Conservation (phyloP, 2,113 vertebrate genomes). For the Mirounga angustirostris region DNA sequence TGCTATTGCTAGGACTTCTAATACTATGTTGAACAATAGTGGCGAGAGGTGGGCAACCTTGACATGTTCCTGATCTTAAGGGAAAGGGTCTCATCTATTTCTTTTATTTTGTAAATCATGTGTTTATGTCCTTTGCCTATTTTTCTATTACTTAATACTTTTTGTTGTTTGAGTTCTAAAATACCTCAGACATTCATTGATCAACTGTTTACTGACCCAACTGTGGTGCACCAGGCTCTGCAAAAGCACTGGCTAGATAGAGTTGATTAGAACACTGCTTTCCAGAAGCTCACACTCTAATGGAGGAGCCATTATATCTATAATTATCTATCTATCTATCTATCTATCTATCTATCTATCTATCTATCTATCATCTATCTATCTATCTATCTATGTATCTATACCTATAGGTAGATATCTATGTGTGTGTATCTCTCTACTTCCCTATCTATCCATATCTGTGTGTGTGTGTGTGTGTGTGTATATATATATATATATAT, state of each 20-base stretch:
- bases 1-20: too few relatives aligned
- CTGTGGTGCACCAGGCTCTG: neutral
- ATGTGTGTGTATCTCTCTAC: neutral
- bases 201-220: neutral
- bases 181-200: neutral
- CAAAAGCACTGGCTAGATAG: neutral
- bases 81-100: neutral
- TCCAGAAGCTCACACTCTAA: neutral
- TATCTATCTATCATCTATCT: neutral
- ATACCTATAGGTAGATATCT: neutral
- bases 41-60: too few relatives aligned
- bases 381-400: neutral
- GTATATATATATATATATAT: too few relatives aligned
- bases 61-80: too few relatives aligned
- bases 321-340: neutral
- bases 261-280: neutral
- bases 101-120: constrained; percentile 23
- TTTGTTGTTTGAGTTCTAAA: constrained; percentile 41
- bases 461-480: neutral
- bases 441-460: neutral
- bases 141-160: constrained; percentile 14
- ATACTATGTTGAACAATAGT: too few relatives aligned
- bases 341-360: neutral
- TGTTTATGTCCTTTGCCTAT: neutral
- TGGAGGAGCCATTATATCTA: neutral